Evolutionary conservation across 2,888 invertebrate genomes (phyloP).

Genomic region (Epirrhoe alternata): DNA sequence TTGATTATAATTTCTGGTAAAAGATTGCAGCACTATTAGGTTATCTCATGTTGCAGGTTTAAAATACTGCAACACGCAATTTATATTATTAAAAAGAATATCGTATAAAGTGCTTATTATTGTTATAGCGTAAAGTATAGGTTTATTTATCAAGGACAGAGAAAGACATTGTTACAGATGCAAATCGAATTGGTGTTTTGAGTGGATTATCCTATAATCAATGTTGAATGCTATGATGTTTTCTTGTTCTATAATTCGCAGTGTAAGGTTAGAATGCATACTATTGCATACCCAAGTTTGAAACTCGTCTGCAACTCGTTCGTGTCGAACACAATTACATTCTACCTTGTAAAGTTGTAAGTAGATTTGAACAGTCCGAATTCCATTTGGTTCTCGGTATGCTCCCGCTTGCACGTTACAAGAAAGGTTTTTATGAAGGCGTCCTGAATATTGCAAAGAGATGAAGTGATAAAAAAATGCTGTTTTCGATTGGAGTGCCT

Average conservation of each 20-base stretch:
- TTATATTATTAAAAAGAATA: neutral
- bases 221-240: no score
- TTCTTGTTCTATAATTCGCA: no score
- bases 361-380: conserved; percentile 1
- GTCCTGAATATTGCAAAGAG: conserved; percentile 51
- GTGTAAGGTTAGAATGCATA: no score
- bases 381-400: conserved; percentile 35
- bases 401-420: conserved; percentile 43
- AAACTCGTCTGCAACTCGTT: neutral
- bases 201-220: no score
- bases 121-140: no score
- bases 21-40: neutral
- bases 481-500: conserved; percentile 44
- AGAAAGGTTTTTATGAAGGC: conserved; percentile 46
- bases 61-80: neutral
- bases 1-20: conserved; percentile 22
- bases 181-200: no score
- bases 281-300: neutral
- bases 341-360: conserved; percentile 5
- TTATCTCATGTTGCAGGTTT: neutral
- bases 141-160: no score
- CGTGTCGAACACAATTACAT: neutral
- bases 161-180: no score
- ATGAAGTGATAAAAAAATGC: conserved; percentile 59
- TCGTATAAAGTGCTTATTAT: no score